Percentiles rank a stretch among this genome's conserved stretches.
phyloP scores from a whole-genome alignment of 2,113 vertebrate species.

The Cochlearius cochlearius region DNA sequence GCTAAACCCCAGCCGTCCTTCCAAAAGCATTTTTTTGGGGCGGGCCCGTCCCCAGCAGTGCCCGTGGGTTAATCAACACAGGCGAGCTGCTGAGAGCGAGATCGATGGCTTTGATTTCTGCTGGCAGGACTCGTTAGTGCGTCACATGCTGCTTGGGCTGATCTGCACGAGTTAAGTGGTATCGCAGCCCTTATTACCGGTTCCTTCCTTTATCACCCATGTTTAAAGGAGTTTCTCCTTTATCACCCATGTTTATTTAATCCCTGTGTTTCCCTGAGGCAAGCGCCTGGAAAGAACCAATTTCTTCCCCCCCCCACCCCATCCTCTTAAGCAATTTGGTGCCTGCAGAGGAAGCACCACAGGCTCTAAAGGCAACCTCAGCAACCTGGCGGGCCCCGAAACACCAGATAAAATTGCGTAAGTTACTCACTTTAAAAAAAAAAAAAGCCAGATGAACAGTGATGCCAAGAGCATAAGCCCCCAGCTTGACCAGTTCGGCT shows the following conservation, averaged over 20 bases:
- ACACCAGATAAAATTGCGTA: neutral
- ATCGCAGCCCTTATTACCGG: accelerated
- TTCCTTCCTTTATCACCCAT: neutral
- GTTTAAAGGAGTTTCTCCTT: neutral
- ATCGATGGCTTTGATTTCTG: neutral
- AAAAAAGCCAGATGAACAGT: no score
- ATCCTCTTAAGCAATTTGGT: neutral
- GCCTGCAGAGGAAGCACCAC: neutral
- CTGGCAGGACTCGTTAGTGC: accelerated
- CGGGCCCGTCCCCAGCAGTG: accelerated
- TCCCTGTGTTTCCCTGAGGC: accelerated
- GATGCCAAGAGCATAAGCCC: neutral
- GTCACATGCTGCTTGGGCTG: neutral
- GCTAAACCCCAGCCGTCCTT: neutral
- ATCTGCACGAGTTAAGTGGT: neutral
- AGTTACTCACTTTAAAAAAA: neutral
- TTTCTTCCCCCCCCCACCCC: neutral
- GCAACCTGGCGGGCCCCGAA: neutral
- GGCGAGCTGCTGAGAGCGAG: neutral
- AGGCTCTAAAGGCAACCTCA: accelerated
- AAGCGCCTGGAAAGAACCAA: accelerated
- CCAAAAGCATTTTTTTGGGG: neutral
- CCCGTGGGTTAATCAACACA: neutral
- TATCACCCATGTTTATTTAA: neutral
- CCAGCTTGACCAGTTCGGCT: neutral